A percentile compares a stretch with the other conserved stretches of the same genome.
Conservation (phyloP, 2,113 vertebrate species). For the Ciconia boyciana region DNA sequence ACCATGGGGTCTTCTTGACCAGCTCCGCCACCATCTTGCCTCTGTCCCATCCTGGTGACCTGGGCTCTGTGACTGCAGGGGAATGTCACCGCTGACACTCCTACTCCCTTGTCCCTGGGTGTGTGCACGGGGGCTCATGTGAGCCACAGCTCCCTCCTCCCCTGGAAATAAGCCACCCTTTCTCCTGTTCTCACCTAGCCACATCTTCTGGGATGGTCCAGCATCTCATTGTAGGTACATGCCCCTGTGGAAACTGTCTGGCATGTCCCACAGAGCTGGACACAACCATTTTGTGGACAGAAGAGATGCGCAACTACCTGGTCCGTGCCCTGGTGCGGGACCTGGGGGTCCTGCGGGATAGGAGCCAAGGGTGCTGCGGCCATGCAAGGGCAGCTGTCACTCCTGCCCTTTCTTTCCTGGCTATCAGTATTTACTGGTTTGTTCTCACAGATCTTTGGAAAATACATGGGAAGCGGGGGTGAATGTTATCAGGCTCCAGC, state of each 20-base stretch:
- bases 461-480: not conserved
- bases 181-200: not conserved
- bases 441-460: not conserved
- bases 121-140: fast-evolving
- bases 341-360: not conserved
- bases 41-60: not conserved
- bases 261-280: not conserved
- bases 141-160: not conserved
- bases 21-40: not conserved
- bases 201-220: not conserved
- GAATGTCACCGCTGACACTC: fast-evolving
- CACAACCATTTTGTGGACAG: not conserved
- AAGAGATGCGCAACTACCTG: not conserved
- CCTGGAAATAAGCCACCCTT: not conserved
- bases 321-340: fast-evolving
- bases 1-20: not conserved
- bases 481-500: not conserved
- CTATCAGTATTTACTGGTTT: not conserved
- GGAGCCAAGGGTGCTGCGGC: not conserved
- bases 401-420: not conserved
- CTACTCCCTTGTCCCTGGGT: not conserved
- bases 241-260: not conserved
- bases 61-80: not conserved
- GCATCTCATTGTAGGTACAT: not conserved
- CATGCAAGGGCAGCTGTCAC: not conserved